Base-by-base conservation (phyloP, 2,888 invertebrate genomes). In the Phyllotreta cruciferae region DNA sequence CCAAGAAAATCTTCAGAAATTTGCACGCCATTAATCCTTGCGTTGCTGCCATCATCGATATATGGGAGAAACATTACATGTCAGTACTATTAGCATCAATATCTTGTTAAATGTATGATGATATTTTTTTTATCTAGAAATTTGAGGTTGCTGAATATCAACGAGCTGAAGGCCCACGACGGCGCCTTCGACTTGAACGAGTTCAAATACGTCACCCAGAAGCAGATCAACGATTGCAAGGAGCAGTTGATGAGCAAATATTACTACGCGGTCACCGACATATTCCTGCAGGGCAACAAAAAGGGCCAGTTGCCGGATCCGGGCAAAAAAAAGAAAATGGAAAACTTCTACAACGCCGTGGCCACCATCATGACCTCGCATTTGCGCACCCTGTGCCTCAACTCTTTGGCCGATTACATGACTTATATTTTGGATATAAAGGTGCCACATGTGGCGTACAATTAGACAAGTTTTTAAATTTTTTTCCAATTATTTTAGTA, bases 341-440 rank as follows among this genome's bases (percentile, higher is more conserved):
- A 86, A 71, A 87, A 88, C 47, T 95, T 95, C 80, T 96, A 91
- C 78, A 91, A 94, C 78, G 91, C 93, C 73, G 87, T 94, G 1
- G 90, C 90, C 0, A 89, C 90, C 35, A 83, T 96, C 42, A 96
- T 96, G 96, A 92, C 94, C 0, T 89, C 89, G 72, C 93, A 95
- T 74, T 82, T 97, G 61, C 94, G 95, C 78, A 87, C 88, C 14
- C 80, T 96, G 37, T 92, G 93, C 70, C 82, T 94, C 44, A 87
- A 89, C 71, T 95, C 95, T 3, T 85, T 96, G 74, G 83, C 86
- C 53, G 90, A 91, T 68, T 96, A 88, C 76, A 88, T 91, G 0
- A 83, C 90, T 54, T 92, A 92, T 70, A 85, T 96, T 38, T 84
- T 89, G 69, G 91, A 92, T 76, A 88, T 90, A 70, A 87, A 88